Conservation (phyloP, 2,797 vertebrate genomes). For the Gambusia yucatana region DNA sequence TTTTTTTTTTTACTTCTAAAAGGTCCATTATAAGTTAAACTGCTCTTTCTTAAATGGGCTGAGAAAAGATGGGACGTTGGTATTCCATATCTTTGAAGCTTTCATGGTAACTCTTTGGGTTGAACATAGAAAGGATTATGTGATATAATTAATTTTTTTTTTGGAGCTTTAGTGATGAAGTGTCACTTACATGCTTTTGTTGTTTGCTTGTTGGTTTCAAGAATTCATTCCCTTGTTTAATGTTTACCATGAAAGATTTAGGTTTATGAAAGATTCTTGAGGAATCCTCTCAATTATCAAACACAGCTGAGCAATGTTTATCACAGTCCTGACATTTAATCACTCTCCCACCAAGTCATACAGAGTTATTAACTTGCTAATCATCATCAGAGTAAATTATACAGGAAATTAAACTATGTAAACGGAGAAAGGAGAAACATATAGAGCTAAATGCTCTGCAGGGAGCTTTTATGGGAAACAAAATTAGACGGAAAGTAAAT, state of each 20-base stretch:
- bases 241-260: neutral
- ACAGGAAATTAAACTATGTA: neutral
- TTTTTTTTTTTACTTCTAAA: neutral
- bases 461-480: constrained; percentile 18
- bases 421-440: neutral
- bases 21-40: neutral
- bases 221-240: neutral
- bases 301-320: constrained; percentile 1
- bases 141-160: neutral
- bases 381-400: constrained; percentile 1
- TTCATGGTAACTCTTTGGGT: neutral
- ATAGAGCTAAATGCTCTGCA: neutral
- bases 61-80: neutral
- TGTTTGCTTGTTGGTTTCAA: neutral
- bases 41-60: neutral
- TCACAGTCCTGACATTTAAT: neutral
- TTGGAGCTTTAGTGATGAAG: neutral
- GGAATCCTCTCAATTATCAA: neutral
- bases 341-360: neutral
- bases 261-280: neutral
- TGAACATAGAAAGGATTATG: neutral
- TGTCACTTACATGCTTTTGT: neutral
- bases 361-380: neutral
- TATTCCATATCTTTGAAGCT: neutral
- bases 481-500: constrained; percentile 15